A percentile compares a stretch with the other conserved stretches of the same genome.
These are phyloP conservation scores for Brachymystax lenok DNA, from an alignment of 2,797 vertebrate genomes.

Conservation along the genomic window DNA sequence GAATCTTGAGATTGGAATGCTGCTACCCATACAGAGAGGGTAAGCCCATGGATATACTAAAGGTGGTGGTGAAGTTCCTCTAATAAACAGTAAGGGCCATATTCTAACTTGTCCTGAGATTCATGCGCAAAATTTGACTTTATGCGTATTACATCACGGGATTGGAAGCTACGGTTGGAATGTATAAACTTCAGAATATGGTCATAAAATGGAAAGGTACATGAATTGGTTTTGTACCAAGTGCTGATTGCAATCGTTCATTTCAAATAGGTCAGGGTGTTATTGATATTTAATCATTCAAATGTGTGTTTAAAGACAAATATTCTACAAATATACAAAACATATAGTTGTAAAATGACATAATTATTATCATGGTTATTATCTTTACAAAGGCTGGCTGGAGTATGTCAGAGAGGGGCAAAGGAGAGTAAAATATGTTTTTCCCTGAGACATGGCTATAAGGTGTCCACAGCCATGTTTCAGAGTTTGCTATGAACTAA, in stretches of 20 bases:
- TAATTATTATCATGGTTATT: constrained; percentile 24
- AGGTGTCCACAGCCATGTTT: background rate
- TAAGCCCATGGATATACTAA: constrained; percentile 28
- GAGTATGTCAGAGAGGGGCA: constrained; percentile 9
- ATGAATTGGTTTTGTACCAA: constrained; percentile 67
- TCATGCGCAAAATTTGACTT: too few relatives aligned
- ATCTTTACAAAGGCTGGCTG: constrained; percentile 22
- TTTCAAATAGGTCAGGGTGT: constrained; percentile 61
- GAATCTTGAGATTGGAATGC: constrained; percentile 54
- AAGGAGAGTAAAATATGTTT: constrained; percentile 11
- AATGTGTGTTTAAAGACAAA: constrained; percentile 1
- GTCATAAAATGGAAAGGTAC: constrained; percentile 24
- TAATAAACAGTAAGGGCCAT: constrained; percentile 28
- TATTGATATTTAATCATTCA: constrained; percentile 43
- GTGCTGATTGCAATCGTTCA: constrained; percentile 65
- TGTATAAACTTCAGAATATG: constrained; percentile 47
- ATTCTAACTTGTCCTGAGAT: constrained; percentile 18
- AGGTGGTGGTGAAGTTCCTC: constrained; percentile 35
- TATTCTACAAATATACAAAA: constrained; percentile 8
- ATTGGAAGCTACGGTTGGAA: constrained; percentile 3
- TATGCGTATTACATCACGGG: constrained; percentile 15
- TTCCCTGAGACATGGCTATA: background rate
- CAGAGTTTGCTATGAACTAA: constrained; percentile 6
- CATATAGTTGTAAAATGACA: constrained; percentile 40
- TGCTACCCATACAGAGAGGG: constrained; percentile 36